phyloP scores from a whole-genome alignment of 2,797 vertebrate species.

The Sebastes alutus region DNA sequence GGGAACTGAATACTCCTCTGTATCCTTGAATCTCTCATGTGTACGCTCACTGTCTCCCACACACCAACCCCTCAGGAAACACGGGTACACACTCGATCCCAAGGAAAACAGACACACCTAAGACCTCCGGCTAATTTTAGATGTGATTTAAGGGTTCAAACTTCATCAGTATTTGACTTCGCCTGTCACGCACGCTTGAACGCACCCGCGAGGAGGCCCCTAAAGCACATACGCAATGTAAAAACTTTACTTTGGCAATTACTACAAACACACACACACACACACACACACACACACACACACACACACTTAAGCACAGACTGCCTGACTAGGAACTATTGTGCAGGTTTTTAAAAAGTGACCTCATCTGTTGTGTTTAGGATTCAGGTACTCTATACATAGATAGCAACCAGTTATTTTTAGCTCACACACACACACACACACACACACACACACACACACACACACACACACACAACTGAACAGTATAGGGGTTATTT shows the following conservation, averaged over 20 bases:
- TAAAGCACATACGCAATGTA: not conserved
- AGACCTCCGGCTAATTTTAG: slow-evolving; percentile 59
- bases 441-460: not conserved
- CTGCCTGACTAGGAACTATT: not conserved
- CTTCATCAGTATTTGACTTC: slow-evolving; percentile 26
- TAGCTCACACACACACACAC: not conserved
- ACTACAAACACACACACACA: not conserved
- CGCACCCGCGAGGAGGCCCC: not conserved
- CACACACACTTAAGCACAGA: not conserved
- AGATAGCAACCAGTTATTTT: slow-evolving; percentile 22
- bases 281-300: not conserved
- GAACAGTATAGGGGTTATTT: slow-evolving; percentile 11
- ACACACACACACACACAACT: not conserved
- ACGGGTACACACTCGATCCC: slow-evolving; percentile 25
- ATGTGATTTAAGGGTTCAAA: slow-evolving; percentile 31
- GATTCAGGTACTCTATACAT: slow-evolving; percentile 18
- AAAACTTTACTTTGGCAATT: not conserved
- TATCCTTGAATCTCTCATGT: slow-evolving; percentile 57
- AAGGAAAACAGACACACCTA: slow-evolving; percentile 66
- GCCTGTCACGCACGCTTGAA: not conserved
- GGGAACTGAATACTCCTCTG: slow-evolving; percentile 68
- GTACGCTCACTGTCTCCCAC: slow-evolving; percentile 45
- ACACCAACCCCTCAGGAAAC: slow-evolving; percentile 55
- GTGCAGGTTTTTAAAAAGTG: not conserved
- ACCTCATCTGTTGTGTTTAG: slow-evolving; percentile 22